Evolutionary conservation across 2,888 invertebrate species (phyloP), one percentile per base, ranked within the genome.

Genomic region (Lasiommata megera): DNA sequence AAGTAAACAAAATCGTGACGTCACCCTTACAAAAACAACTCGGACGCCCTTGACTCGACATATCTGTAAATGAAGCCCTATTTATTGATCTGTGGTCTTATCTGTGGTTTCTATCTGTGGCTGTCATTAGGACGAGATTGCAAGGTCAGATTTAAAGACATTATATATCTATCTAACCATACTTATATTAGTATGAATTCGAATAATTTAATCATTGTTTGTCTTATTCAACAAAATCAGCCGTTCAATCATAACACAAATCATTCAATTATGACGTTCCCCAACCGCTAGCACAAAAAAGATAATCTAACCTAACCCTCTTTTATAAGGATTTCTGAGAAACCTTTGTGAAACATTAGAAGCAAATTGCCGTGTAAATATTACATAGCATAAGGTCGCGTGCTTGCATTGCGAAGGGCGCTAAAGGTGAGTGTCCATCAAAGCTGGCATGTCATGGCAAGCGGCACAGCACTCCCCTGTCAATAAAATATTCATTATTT

Each of bases 361-460:
- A 54, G 29, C 34, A 31, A 44, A 52, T 37, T 40, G n/a, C 16
- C 9, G 40, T 17, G 34, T 34, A 56, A 50, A 57, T 60, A 52
- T 52, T 48, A 31, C 12, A 58, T 50, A 16, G 12, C 17, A 36
- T n/a, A 60, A 48, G 34, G 55, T 63, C 62, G 65, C 65, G 65
- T 63, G 65, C 53, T 28, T 16, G 53, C 16, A 41, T 41, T 36
- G 69, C 70, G 72, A 76, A 77, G 74, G 75, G 72, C 69, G 63
- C 37, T 54, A 64, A 81, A 83, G 83, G 83, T 82, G 74, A 71
- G 64, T 73, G 82, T 79, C 82, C 58, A 76, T 82, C 82, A 80
- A 64, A 58, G 18, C 12, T 48, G 48, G 17, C 48, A 48, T 9
- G 36, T 12, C 36, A 37, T 18, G 36, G 48, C 48, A 23, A n/a